Base-by-base conservation (phyloP, 2,797 vertebrate species). In the Eptatretus atami region DNA sequence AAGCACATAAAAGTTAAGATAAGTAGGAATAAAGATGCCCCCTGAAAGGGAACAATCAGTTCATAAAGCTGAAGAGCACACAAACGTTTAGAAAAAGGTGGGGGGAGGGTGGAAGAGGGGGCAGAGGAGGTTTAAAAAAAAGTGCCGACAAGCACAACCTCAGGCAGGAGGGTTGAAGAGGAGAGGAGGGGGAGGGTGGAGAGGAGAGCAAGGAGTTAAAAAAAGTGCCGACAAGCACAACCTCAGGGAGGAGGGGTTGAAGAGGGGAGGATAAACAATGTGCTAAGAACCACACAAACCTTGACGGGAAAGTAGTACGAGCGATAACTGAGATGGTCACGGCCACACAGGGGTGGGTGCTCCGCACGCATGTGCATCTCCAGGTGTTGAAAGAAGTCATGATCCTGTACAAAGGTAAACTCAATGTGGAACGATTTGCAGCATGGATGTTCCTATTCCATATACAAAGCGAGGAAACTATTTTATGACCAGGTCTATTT, bases 261-360 rank as follows among this genome's bases (percentile, higher is more conserved):
- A 14, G 4, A 19, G 6, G 54, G 63, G 31, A 44, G 31, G 6
- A 44, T 44, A 44, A 44, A 44, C 31, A 44, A 44, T 44, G 31
- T 44, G 31, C 31, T 44, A 8, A 53, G 63, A 53, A 55, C 8
- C 11, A 53, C 6, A 54, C 71, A 57, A 66, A 94, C 92, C 84
- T 98, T 98, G 53, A 98, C 86, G 0, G 92, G 92, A 74, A 95
- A 98, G 70, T 98, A 98, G 69, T 95, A 96, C 14, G 90, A 98
- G 66, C 92, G 86, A 69, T 95, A 98, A 71, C 90, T 98, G 71
- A 98, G 86, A 64, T 98, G 90, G 73, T 98, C 92, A 67, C 92
- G 74, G 5, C 92, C 92, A 64, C 92, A 93, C 61, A 96, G 76
- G 14, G 90, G 92, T 3, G 90, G 90, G 67, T 94, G 93, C 73